phyloP scores from a whole-genome alignment of 2,113 vertebrate species.

The Poeciliopsis prolifica region DNA sequence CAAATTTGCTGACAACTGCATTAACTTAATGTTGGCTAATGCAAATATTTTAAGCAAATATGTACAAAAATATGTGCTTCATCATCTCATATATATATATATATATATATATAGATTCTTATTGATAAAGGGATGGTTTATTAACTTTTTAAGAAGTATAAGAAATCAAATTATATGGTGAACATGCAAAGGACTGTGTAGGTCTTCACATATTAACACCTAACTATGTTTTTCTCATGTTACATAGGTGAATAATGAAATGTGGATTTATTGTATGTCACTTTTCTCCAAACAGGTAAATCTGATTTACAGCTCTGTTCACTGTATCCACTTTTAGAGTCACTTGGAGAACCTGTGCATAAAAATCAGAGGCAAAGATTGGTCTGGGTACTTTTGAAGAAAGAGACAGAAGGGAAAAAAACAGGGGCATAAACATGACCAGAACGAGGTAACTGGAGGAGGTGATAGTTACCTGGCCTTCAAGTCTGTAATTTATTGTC shows the following conservation, averaged over 20 bases:
- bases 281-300: background rate
- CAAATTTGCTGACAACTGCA: too few species aligned
- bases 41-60: too few species aligned
- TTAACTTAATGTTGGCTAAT: too few species aligned
- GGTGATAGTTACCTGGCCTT: slow-evolving; percentile 66
- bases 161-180: too few species aligned
- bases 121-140: too few species aligned
- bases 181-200: too few species aligned
- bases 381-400: too few species aligned
- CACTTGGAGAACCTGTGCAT: background rate
- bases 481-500: slow-evolving; percentile 68
- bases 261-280: background rate
- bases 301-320: background rate
- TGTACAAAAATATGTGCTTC: background rate
- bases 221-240: too few species aligned
- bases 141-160: too few species aligned
- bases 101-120: background rate
- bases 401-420: background rate
- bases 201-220: too few species aligned
- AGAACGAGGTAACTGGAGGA: slow-evolving; percentile 55
- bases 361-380: background rate
- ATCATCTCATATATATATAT: background rate
- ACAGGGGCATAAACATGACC: slow-evolving; percentile 30
- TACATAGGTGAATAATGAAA: background rate
- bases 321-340: background rate